phyloP scores from a whole-genome alignment of 2,113 vertebrate genomes.

The Petaurus breviceps region DNA sequence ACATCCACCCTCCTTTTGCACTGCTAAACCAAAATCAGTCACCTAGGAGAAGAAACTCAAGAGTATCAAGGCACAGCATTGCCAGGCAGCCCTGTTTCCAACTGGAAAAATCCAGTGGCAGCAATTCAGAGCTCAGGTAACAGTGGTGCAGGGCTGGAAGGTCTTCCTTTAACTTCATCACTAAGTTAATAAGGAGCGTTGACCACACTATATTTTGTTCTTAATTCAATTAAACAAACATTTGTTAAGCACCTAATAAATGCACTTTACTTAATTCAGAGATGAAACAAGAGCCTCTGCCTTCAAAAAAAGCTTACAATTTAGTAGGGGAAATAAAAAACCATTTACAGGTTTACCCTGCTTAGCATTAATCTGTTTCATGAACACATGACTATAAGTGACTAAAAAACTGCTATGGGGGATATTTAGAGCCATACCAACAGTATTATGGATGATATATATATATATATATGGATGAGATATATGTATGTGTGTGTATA shows the following conservation, averaged over 20 bases:
- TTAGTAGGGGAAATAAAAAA: not conserved
- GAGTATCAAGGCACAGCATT: slow-evolving; percentile 7
- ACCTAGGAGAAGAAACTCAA: slow-evolving; percentile 81
- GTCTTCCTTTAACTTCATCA: not conserved
- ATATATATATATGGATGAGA: not conserved
- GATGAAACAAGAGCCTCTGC: not conserved
- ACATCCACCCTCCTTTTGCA: slow-evolving; percentile 87
- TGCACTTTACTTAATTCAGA: not conserved
- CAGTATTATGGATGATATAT: not conserved
- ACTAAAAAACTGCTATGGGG: not conserved
- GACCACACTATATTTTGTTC: not conserved
- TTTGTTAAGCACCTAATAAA: not conserved
- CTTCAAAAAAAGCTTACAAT: not conserved
- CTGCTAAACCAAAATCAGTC: slow-evolving; percentile 91
- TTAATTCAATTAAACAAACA: not conserved
- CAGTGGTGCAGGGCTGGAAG: not conserved
- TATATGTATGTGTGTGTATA: not conserved
- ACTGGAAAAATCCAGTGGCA: not conserved
- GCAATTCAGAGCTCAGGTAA: not conserved
- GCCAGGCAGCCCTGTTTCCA: slow-evolving; percentile 17
- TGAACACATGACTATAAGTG: not conserved
- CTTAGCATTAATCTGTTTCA: not conserved
- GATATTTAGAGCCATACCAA: not conserved
- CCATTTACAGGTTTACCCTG: not conserved
- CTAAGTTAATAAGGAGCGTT: not conserved